Percentiles rank a stretch among this genome's conserved stretches.
phyloP scores from a whole-genome alignment of 1,140 invertebrate species.

The Teleogryllus occipitalis region DNA sequence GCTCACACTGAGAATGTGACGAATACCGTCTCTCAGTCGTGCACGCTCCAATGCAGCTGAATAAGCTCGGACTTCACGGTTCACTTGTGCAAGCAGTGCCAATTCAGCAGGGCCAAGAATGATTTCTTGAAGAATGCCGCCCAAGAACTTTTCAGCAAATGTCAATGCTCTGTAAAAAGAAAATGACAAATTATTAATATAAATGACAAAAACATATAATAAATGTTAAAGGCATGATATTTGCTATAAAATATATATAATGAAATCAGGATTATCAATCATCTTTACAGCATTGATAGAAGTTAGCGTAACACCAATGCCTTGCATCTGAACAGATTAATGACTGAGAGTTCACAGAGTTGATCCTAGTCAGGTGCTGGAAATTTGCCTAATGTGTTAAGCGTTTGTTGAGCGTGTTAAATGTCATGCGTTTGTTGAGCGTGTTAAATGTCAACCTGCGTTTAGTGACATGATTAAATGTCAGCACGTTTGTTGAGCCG shows the following conservation, averaged over 20 bases:
- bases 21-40: slow-evolving; percentile 77
- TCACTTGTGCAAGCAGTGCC: slow-evolving; percentile 69
- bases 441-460: too few species aligned
- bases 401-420: too few species aligned
- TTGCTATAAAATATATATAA: slow-evolving; percentile 8
- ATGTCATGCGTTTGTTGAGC: too few species aligned
- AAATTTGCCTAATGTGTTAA: too few species aligned
- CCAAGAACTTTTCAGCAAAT: slow-evolving; percentile 84
- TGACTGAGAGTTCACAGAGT: too few species aligned
- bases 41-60: slow-evolving; percentile 71
- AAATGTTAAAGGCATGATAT: background rate
- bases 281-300: background rate
- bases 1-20: slow-evolving; percentile 79
- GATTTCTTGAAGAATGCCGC: slow-evolving; percentile 65
- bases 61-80: slow-evolving; percentile 73
- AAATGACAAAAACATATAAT: background rate
- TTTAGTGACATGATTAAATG: too few species aligned
- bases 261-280: background rate
- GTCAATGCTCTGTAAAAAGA: slow-evolving; percentile 59
- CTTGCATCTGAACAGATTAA: too few species aligned
- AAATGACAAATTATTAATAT: slow-evolving; percentile 14
- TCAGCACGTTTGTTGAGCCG: too few species aligned
- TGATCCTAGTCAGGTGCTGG: too few species aligned
- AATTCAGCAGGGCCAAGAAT: slow-evolving; percentile 59
- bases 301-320: too few species aligned